Evolutionary conservation across 2,888 invertebrate genomes (phyloP), one percentile per base, ranked within the genome.

Genomic region (Brachylomia viminalis): DNA sequence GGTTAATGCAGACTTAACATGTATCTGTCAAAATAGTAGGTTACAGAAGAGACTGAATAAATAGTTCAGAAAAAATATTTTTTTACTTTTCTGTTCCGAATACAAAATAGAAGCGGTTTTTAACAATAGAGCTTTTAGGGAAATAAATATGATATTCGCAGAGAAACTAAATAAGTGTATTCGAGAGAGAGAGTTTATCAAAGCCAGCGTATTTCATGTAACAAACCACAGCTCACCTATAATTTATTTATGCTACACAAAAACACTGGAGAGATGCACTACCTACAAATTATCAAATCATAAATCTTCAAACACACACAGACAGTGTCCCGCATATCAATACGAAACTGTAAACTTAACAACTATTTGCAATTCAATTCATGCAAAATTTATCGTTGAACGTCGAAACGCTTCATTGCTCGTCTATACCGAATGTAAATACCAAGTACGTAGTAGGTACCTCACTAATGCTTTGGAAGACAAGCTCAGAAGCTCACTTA

Each of bases 401-500:
- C 86, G 88, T 88, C 85, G 88, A 86, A 87, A 87, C 79, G 86
- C 88, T 87, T 86, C 88, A 87, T 86, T 79, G 83, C 80, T 66
- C 83, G 85, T 72, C 83, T 86, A 78, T 89, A 86, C 86, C 83
- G 82, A 90, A 90, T 89, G 88, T 88, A 90, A 90, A 91, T 91
- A 89, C 85, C 84, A 66, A 75, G 75, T 67, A 80, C 61, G 59
- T 47, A 61, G 72, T 72, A 62, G 62, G 79, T 84, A 80, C 79
- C 75, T 88, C 84, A 87, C 90, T 92, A 92, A 93, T 90, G 89
- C 92, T 90, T 89, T 85, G 88, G 91, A 92, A 92, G 93, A 93
- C 93, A 90, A 92, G 92, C 92, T 92, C 90, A 90, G 90, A 89
- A 92, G 92, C 92, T 93, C 93, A 93, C 94, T 94, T 94, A 94